These are phyloP conservation scores for Cyanoderma ruficeps DNA, from an alignment of 2,113 vertebrate genomes.

Conservation along the genomic window DNA sequence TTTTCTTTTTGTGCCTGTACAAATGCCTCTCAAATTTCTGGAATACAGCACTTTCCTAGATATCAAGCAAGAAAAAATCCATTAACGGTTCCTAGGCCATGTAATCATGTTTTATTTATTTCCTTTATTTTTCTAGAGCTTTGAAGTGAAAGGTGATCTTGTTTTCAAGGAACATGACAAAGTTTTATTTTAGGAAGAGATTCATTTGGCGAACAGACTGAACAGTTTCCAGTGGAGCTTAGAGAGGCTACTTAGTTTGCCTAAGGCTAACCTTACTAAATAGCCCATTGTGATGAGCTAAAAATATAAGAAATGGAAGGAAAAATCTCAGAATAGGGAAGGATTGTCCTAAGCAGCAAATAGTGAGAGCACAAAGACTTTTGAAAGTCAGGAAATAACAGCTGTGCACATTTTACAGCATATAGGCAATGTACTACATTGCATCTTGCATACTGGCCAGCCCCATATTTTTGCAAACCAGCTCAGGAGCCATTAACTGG, in stretches of 20 bases:
- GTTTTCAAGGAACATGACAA: neutral
- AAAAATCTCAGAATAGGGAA: neutral
- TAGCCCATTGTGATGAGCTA: neutral
- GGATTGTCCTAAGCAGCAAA: neutral
- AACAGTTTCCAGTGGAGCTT: neutral
- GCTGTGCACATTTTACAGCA: neutral
- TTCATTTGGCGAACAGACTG: neutral
- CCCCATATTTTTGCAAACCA: neutral
- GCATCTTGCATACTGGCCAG: neutral
- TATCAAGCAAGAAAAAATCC: neutral
- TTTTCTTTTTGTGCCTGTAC: neutral
- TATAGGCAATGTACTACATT: neutral
- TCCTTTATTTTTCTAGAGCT: neutral
- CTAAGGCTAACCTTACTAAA: neutral
- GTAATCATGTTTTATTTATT: slow-evolving; percentile 14
- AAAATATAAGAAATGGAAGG: neutral
- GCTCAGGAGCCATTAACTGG: neutral
- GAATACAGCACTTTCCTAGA: neutral
- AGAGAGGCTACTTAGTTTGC: neutral
- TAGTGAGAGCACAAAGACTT: neutral
- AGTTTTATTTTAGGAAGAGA: neutral
- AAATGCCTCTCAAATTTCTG: neutral
- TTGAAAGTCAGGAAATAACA: neutral
- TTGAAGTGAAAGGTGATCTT: neutral
- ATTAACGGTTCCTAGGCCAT: neutral